These are phyloP conservation scores for Parnassius mnemosyne DNA, from an alignment of 2,888 invertebrate species.

Conservation along the genomic window DNA sequence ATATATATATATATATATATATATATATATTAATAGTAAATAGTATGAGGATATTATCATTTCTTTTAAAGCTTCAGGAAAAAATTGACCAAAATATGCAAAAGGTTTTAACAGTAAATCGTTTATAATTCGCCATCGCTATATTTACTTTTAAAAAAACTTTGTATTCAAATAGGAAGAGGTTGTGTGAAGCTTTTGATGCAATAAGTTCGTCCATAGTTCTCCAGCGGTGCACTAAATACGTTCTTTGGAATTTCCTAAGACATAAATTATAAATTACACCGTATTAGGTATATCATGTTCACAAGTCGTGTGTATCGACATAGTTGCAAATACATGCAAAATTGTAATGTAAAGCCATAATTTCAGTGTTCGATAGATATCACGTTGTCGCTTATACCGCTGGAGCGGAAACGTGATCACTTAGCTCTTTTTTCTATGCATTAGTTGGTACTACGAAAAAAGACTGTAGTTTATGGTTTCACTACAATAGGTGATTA, in stretches of 20 bases:
- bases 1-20: no score
- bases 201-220: conserved; percentile 36
- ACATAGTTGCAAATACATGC: conserved; percentile 43
- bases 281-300: conserved; percentile 39
- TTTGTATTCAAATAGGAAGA: conserved; percentile 29
- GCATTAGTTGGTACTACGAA: conserved; percentile 47
- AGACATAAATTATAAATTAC: conserved; percentile 43
- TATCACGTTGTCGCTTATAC: conserved; percentile 46
- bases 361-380: conserved; percentile 53
- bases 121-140: conserved; percentile 6
- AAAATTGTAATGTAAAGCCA: conserved; percentile 43
- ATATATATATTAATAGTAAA: no score
- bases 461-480: conserved; percentile 48
- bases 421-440: conserved; percentile 45
- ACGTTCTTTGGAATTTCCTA: conserved; percentile 51
- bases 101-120: not conserved
- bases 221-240: conserved; percentile 40
- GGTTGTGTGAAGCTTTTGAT: conserved; percentile 40
- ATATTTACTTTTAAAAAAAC: conserved; percentile 26
- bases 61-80: no score
- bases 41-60: no score
- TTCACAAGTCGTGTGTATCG: conserved; percentile 38
- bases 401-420: conserved; percentile 62
- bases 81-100: no score
- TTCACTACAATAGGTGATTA: conserved; percentile 60